Conservation (phyloP, 2,888 invertebrate species). For the Drosophila sordidula region DNA sequence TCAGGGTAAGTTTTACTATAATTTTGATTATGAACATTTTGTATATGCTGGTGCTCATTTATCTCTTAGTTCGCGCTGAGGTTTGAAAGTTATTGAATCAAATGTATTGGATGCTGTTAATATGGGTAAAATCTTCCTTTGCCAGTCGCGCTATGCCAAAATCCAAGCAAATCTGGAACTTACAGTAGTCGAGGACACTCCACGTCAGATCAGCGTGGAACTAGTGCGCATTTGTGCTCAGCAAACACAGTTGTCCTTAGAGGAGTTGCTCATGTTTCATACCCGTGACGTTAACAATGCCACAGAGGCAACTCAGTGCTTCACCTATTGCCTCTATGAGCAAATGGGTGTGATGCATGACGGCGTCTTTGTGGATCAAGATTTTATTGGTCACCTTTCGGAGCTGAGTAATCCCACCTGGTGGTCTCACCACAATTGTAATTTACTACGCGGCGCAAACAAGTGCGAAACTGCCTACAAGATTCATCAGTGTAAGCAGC, state of each 20-base stretch:
- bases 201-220: constrained; percentile 51
- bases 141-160: constrained; percentile 59
- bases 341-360: constrained; percentile 67
- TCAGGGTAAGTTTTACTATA: constrained; percentile 1
- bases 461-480: constrained; percentile 68
- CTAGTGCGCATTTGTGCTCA: constrained; percentile 63
- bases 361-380: constrained; percentile 69
- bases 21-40: background rate
- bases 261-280: constrained; percentile 60
- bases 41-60: background rate
- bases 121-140: background rate
- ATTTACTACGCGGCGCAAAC: constrained; percentile 49
- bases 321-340: constrained; percentile 71
- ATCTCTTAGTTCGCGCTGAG: constrained; percentile 20
- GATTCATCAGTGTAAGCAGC: constrained; percentile 57
- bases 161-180: constrained; percentile 66
- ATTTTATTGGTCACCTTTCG: constrained; percentile 50
- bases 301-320: constrained; percentile 61
- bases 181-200: constrained; percentile 59
- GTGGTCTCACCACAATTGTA: constrained; percentile 44
- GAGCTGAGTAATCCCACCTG: constrained; percentile 47
- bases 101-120: background rate
- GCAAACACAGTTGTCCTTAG: constrained; percentile 65
- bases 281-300: constrained; percentile 50
- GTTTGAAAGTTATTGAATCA: constrained; percentile 22